phyloP scores from a whole-genome alignment of 2,888 invertebrate species.

The Abscondita cerata region DNA sequence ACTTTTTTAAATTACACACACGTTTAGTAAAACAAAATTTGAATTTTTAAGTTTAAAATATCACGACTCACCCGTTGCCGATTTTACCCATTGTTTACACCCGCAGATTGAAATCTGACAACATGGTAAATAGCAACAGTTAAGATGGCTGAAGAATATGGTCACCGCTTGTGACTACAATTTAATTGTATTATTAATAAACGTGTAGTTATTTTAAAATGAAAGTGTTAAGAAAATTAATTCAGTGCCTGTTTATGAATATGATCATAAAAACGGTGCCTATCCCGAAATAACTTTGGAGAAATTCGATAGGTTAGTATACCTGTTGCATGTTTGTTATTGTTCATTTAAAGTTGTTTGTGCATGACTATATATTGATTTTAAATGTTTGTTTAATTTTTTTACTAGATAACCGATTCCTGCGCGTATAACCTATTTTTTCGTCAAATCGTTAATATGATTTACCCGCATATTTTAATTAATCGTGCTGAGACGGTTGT shows the following conservation, averaged over 20 bases:
- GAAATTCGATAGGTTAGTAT: conserved; percentile 37
- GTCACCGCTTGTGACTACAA: too few relatives aligned
- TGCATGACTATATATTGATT: too few relatives aligned
- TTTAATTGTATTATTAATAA: neutral
- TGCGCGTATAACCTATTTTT: too few relatives aligned
- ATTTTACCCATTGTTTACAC: neutral
- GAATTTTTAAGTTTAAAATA: too few relatives aligned
- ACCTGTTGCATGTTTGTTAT: conserved; percentile 5
- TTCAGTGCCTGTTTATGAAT: conserved; percentile 18
- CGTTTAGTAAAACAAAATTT: too few relatives aligned
- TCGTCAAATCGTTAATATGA: neutral
- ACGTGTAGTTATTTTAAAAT: conserved; percentile 1
- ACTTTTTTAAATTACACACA: too few relatives aligned
- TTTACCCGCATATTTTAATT: conserved; percentile 25
- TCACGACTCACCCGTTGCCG: neutral
- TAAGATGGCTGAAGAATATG: neutral
- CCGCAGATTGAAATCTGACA: neutral
- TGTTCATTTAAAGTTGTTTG: too few relatives aligned
- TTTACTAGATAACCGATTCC: too few relatives aligned
- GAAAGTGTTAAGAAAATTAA: conserved; percentile 18
- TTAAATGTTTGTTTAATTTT: too few relatives aligned
- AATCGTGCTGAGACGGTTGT: conserved; percentile 1
- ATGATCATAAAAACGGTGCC: conserved; percentile 32
- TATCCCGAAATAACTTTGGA: conserved; percentile 30
- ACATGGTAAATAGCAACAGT: neutral